Evolutionary conservation across 2,797 vertebrate genomes (phyloP).

Genomic region (Hirundo rustica): DNA sequence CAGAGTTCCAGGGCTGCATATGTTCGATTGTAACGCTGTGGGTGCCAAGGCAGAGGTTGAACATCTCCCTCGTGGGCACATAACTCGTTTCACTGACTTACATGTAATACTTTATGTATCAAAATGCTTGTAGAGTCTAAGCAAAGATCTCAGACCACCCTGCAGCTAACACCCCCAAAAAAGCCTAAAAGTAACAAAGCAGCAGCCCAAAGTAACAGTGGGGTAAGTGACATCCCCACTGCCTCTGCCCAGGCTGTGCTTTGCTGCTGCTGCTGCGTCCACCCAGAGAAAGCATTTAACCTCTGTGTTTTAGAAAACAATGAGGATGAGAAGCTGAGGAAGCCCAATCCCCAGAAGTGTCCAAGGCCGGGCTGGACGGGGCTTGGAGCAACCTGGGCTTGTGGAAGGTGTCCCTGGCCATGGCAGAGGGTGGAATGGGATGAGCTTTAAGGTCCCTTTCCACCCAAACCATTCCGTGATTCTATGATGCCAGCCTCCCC

Average conservation of each 20-base stretch:
- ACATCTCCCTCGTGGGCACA: not conserved
- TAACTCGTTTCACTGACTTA: not conserved
- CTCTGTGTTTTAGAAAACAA: not conserved
- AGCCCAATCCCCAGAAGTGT: too few species aligned
- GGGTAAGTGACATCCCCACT: not conserved
- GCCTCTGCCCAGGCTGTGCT: not conserved
- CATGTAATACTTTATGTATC: not conserved
- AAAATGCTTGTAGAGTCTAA: not conserved
- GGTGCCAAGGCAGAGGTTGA: not conserved
- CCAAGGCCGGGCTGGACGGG: accelerated
- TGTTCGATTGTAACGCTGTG: not conserved
- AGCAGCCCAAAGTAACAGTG: not conserved
- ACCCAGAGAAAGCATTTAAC: not conserved
- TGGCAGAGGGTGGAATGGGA: not conserved
- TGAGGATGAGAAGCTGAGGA: not conserved
- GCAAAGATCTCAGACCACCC: not conserved
- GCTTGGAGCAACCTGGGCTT: not conserved
- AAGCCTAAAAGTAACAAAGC: not conserved
- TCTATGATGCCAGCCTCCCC: not conserved
- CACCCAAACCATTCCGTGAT: not conserved
- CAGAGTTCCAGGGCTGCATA: not conserved
- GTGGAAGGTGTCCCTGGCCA: not conserved
- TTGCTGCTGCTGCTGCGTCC: not conserved
- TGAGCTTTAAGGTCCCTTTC: not conserved
- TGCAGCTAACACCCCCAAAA: not conserved